Evolutionary conservation across 1,140 invertebrate genomes (phyloP), one percentile per base, ranked within the genome.

Genomic region (Leptopilina boulardi): DNA sequence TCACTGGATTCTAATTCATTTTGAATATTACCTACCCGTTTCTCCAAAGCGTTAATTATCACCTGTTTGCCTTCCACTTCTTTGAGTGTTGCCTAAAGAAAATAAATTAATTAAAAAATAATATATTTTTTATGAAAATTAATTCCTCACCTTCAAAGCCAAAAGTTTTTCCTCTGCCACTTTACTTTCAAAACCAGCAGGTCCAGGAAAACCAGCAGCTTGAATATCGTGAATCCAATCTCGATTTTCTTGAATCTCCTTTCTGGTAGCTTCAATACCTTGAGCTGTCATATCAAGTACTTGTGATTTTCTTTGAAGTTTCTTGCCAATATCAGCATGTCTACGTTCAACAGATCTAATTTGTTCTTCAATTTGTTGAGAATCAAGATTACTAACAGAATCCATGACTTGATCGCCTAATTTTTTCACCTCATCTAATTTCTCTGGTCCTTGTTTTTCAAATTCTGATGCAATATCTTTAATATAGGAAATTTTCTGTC

Each of bases 341-440:
- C 96, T 92, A 80, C 96, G 92, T 85, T 98, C 96, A 1, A 96
- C 92, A 0, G 94, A 94, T 89, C 97, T 97, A 78, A 96, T 92
- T 91, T 95, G 89, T 86, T 98, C 97, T 87, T 98, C 96, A 19
- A 98, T 94, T 89, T 98, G 96, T 82, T 98, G 96, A 0, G 95
- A 95, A 88, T 98, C 97, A 51, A 97, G 90, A 88, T 96, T 97
- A 87, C 95, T 97, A 1, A 97, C 95, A 42, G 96, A 93, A 75
- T 95, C 94, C 71, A 94, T 95, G 30, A 97, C 95, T 88, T 95
- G 91, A 10, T 93, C 88, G 0, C 94, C 95, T 30, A 95, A 91
- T 56, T 91, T 89, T 82, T 95, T 95, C 0, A 96, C 92, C 77
- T 94, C 93, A 23, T 93, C 93, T 30, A 95, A 88, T 82, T 93